Base-by-base conservation (phyloP, 2,113 vertebrate genomes). In the Callocephalon fimbriatum region DNA sequence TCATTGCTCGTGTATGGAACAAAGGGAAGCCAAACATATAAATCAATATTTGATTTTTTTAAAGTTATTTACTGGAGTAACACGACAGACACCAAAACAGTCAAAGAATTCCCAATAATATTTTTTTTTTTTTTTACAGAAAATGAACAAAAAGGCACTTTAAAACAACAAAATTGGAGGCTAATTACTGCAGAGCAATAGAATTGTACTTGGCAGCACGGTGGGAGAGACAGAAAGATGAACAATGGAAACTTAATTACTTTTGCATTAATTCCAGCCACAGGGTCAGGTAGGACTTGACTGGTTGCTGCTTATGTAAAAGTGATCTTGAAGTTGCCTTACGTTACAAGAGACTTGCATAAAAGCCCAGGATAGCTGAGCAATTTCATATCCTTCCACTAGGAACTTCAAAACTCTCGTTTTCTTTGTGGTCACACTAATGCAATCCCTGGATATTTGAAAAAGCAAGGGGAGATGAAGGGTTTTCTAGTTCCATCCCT, bases 41-140 rank as follows among this genome's bases (percentile, higher is more conserved):
- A 97, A 97, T 97, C 97, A 97, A 95, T 97, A 97, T 68, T 88
- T 95, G 84, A 96, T 97, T 95, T 96, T 96, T 96, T 95, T 47
- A 19, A 90, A 96, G 84, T 87, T 97, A 95, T 95, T 92, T 96
- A 93, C 87, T 84, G 53, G 45, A 96, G 75, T 53, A 93, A 86
- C 5, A 6, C 23, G 71, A 81, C 73, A 91, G 77, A 81, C 84
- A 89, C 8, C 22, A 35, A 93, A 91, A 94, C 10, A 65, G 65
- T 65, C 63, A 42, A 86, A 93, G 59, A 95, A 77, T 80, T 84
- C 50, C 12, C 31, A 86, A 65, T 84, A 87, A 66, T 70, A 40
- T 5, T 56, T 75, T 93, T 91, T 59, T 5, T 56, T 75, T 93
- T 91, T 59, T 56, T 61, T 21, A 15, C 13, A 63, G 53, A 87